Base-by-base conservation (phyloP, 2,113 vertebrate species). In the Orthonyx spaldingii region DNA sequence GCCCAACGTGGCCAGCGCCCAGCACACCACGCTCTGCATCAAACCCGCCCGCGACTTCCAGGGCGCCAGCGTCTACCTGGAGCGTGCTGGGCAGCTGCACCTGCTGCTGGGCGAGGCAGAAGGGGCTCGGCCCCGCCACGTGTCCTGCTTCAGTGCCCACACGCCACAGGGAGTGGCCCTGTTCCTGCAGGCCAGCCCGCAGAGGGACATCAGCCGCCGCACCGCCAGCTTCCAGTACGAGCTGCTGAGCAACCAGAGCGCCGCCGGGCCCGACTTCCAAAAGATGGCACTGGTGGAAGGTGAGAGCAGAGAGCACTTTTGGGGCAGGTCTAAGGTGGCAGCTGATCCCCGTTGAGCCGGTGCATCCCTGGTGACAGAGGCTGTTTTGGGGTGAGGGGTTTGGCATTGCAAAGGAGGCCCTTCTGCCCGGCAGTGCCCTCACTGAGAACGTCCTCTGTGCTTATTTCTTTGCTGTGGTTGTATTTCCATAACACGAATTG, bases 171-270 rank as follows among this genome's bases (percentile, higher is more conserved):
- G 89, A 63, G 97, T 98, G 11, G 98, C 96, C 20, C 93, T 99
- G n/a, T 98, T 98, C 96, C 97, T 98, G 52, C 98, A 98, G 94
- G 98, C 98, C 84, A 97, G 95, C 53, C 98, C 96, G 3, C 98
- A 97, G 78, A 93, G 81, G 33, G 97, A 96, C 57, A 95, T 98
- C 95, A 93, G 96, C 90, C 96, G 96, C 66, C 95, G 96, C n/a
- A 87, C 57, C 1, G 97, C 98, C 94, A 96, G 98, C 65, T 98
- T 98, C 97, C 98, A 97, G 91, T 98, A 98, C 5, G 97, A 99
- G 93, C 92, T 98, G 94, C 97, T 98, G 89, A 94, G 95, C 61
- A 97, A 93, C 91, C 93, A 94, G 81, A 98, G 96, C 3, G 11
- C 81, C 1, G 63, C 80, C 3, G 88, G 90, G 50, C 55, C 93